A percentile compares a stretch with the other conserved stretches of the same genome.
These are phyloP conservation scores for Cheilosia soror DNA, from an alignment of 2,888 invertebrate species.

Conservation along the genomic window DNA sequence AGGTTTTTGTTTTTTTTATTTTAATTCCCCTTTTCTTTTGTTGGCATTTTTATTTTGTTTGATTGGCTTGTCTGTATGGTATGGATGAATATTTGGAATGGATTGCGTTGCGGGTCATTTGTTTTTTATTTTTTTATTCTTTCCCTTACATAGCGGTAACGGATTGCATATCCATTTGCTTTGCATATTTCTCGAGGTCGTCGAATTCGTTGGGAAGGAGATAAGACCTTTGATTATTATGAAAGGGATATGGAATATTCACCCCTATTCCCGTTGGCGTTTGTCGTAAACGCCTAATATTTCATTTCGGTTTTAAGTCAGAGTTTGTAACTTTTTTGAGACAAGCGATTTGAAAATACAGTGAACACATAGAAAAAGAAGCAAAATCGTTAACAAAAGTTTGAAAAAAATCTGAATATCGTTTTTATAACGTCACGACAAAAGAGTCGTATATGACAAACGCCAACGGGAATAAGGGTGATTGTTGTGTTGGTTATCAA, in stretches of 20 bases:
- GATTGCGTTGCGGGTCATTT: constrained; percentile 53
- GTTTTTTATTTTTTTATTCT: constrained; percentile 36
- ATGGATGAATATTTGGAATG: constrained; percentile 1
- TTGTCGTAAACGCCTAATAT: no score
- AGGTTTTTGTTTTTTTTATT: constrained; percentile 24
- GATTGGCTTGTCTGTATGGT: neutral
- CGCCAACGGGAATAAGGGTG: no score
- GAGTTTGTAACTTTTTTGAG: no score
- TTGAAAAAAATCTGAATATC: no score
- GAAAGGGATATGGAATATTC: neutral
- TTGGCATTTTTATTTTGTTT: constrained; percentile 12
- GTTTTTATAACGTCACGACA: no score
- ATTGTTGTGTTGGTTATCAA: constrained; percentile 16
- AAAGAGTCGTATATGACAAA: no score
- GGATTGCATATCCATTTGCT: constrained; percentile 36
- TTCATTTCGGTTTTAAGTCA: no score
- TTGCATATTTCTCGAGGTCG: constrained; percentile 68
- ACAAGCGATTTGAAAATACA: no score
- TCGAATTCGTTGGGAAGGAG: neutral
- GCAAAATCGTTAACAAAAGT: no score
- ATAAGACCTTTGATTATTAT: constrained; percentile 4
- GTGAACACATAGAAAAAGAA: no score
- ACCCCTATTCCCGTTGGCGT: no score
- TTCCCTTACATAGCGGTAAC: constrained; percentile 20
- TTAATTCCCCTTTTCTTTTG: constrained; percentile 56